Conservation (phyloP, 1,140 invertebrate genomes). For the Heliconius eleuchia region DNA sequence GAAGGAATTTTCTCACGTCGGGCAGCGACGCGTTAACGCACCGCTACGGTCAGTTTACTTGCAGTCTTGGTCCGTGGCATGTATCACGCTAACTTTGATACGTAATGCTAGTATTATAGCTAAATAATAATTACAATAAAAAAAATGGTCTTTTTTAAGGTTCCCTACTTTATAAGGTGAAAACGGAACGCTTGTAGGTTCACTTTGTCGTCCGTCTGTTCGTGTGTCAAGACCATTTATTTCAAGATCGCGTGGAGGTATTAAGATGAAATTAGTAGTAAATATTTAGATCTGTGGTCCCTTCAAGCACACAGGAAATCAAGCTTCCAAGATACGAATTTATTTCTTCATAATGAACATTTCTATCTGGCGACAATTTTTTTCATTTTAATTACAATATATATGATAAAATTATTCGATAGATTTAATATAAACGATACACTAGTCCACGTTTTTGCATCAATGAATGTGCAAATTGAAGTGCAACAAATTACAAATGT, state of each 20-base stretch:
- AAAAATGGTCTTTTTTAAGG: too few species aligned
- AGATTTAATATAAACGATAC: neutral
- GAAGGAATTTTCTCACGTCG: slow-evolving; percentile 68
- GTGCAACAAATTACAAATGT: neutral
- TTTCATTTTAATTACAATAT: neutral
- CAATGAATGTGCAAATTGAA: neutral
- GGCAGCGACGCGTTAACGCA: slow-evolving; percentile 64
- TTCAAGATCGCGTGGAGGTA: too few species aligned
- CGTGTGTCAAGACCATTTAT: too few species aligned
- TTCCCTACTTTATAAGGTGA: too few species aligned
- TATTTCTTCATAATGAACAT: neutral
- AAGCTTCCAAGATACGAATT: too few species aligned
- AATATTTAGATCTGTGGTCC: too few species aligned
- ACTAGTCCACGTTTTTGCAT: neutral
- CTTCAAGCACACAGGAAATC: too few species aligned
- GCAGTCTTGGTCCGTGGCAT: slow-evolving; percentile 54
- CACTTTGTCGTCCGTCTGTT: too few species aligned
- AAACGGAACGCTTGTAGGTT: too few species aligned
- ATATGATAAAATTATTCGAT: neutral
- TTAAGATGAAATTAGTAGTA: too few species aligned
- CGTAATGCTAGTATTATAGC: neutral
- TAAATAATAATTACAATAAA: neutral
- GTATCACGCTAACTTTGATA: slow-evolving; percentile 34
- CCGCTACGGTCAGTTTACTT: slow-evolving; percentile 67
- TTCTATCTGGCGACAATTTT: neutral